Evolutionary conservation across 2,113 vertebrate species (phyloP).

Genomic region (Platycercus adscitus): DNA sequence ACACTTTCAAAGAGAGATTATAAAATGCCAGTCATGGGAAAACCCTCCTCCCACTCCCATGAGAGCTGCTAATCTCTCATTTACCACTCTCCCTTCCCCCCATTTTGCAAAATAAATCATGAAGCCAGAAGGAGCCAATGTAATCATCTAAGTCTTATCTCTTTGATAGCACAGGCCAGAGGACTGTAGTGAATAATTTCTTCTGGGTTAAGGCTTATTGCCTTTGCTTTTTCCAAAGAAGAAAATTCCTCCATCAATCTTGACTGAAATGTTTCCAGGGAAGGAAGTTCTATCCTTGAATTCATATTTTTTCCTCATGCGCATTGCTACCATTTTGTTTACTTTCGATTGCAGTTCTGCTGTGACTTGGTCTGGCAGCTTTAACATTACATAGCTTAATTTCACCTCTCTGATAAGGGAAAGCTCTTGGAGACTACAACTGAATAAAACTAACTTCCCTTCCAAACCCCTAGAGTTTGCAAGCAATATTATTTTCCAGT

Average conservation of each 20-base stretch:
- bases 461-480: background rate
- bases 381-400: background rate
- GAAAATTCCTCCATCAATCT: background rate
- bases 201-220: background rate
- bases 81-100: background rate
- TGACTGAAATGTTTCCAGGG: background rate
- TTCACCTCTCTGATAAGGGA: background rate
- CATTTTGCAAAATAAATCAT: conserved; percentile 40
- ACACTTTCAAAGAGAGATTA: background rate
- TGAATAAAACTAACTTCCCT: background rate
- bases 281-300: background rate
- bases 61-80: conserved; percentile 38
- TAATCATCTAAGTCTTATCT: conserved; percentile 41
- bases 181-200: conserved; percentile 27
- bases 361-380: background rate
- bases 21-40: conserved; percentile 25
- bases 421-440: background rate
- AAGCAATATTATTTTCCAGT: background rate
- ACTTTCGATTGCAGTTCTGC: background rate
- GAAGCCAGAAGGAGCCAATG: conserved; percentile 40
- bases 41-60: background rate
- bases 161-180: background rate
- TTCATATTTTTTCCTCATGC: background rate
- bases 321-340: background rate
- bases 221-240: background rate